These are phyloP conservation scores for Pseudomyrmex pallidus DNA, from an alignment of 1,140 invertebrate genomes.

Conservation along the genomic window DNA sequence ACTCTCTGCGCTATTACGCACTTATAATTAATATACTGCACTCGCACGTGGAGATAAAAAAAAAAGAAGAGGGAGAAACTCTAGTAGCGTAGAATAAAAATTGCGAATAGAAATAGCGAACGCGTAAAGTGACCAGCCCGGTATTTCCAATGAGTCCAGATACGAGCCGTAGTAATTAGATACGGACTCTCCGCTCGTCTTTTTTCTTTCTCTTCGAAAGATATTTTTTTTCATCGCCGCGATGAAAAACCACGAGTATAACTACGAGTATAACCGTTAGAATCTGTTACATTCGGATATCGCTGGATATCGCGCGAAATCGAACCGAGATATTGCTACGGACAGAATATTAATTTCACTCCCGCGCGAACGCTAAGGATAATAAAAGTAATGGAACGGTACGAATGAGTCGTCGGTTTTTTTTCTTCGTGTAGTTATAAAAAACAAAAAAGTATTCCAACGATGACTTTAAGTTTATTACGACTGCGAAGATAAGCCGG, in stretches of 20 bases:
- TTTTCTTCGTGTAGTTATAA: neutral
- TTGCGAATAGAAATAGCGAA: constrained; percentile 33
- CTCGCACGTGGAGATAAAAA: constrained; percentile 44
- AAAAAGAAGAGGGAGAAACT: neutral
- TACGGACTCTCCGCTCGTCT: neutral
- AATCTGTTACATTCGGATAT: constrained; percentile 76
- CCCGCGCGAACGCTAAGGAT: neutral
- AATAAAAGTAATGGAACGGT: neutral
- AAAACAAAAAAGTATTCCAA: too few relatives aligned
- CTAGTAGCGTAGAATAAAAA: neutral
- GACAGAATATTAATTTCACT: constrained; percentile 26
- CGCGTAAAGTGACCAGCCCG: constrained; percentile 35
- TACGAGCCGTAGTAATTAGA: constrained; percentile 74
- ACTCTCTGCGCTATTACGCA: constrained; percentile 16
- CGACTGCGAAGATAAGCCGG: constrained; percentile 16
- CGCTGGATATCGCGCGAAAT: constrained; percentile 51
- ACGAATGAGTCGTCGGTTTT: neutral
- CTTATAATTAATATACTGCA: constrained; percentile 63
- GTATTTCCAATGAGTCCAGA: constrained; percentile 64
- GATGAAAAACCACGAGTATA: constrained; percentile 31
- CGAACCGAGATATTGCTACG: constrained; percentile 1
- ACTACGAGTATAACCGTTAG: constrained; percentile 78
- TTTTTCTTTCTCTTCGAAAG: constrained; percentile 11
- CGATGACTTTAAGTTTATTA: constrained; percentile 18
- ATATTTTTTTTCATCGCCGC: constrained; percentile 9